phyloP scores from a whole-genome alignment of 1,140 invertebrate species.

The Saccostrea echinata region DNA sequence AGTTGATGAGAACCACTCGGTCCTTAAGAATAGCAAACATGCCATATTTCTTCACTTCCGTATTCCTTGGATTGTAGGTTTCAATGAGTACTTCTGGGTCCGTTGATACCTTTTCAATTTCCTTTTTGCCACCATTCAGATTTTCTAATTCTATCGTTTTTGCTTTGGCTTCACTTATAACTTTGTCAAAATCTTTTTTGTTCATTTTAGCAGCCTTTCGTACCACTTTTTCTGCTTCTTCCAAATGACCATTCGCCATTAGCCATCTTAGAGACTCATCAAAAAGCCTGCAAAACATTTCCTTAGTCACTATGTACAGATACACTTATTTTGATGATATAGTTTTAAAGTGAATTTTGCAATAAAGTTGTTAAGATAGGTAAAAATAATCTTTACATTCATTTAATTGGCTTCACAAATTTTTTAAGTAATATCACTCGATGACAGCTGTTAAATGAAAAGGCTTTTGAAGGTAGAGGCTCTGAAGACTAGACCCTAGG shows the following conservation, averaged over 20 bases:
- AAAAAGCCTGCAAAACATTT: constrained; percentile 62
- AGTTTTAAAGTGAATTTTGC: too few relatives aligned
- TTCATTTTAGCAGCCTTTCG: constrained; percentile 69
- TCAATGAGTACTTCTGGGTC: neutral
- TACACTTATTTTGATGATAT: constrained; percentile 63
- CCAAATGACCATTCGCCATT: constrained; percentile 61
- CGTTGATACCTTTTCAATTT: constrained; percentile 54
- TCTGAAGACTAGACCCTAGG: too few relatives aligned
- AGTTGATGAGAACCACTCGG: constrained; percentile 48
- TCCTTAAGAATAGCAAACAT: constrained; percentile 54
- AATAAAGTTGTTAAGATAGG: too few relatives aligned
- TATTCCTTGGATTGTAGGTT: neutral
- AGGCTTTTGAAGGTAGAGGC: too few relatives aligned
- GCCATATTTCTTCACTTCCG: constrained; percentile 48
- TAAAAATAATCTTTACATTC: too few relatives aligned
- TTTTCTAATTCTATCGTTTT: constrained; percentile 47
- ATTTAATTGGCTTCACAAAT: too few relatives aligned
- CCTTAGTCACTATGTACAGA: constrained; percentile 71
- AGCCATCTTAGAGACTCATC: constrained; percentile 75
- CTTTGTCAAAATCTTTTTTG: constrained; percentile 40
- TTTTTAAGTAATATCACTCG: too few relatives aligned
- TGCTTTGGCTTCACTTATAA: constrained; percentile 4
- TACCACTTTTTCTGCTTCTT: constrained; percentile 65
- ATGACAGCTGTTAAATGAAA: too few relatives aligned
- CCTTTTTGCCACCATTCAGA: constrained; percentile 64